Evolutionary conservation across 2,113 vertebrate genomes (phyloP), one percentile per base, ranked within the genome.

Genomic region (Semicossyphus pulcher): DNA sequence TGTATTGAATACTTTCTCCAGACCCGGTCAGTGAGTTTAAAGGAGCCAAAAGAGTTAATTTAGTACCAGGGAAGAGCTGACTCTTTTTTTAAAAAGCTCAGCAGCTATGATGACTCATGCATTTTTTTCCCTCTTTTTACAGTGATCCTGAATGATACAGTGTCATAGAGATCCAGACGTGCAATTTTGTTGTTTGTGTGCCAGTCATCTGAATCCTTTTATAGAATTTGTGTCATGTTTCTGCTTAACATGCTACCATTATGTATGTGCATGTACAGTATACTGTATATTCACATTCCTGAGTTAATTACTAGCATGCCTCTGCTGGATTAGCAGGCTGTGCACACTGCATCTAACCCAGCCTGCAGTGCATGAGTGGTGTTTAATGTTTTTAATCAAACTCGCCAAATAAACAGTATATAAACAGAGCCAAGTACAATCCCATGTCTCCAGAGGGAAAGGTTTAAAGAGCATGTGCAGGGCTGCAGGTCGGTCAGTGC

Each of bases 91-190:
- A 42, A 42, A 51, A 60, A 72, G 39, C 39, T 45, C 31, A 26
- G 4, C 54, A 52, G 53, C 25, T 47, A 29, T 1, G 7, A 48
- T 62, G 61, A 62, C 25, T 76, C 39, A 47, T 68, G 29, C 48
- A 28, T 52, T 28, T 31, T 42, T 49, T 2, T n/a, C n/a, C n/a
- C n/a, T n/a, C n/a, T 21, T 49, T 70, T 18, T 18, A 23, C 31
- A 25, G 39, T 25, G 11, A 28, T 51, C 31, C 34, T 66, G 7
- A 49, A 51, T 66, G 16, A 26, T n/a, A n/a, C n/a, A n/a, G n/a
- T n/a, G n/a, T n/a, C n/a, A n/a, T n/a, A n/a, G n/a, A n/a, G n/a
- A n/a, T 29, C 3, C 29, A 62, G 21, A 32, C 18, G 26, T 39
- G 41, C 37, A 45, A 0, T 16, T 29, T 10, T 52, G 10, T 60